Evolutionary conservation across 2,888 invertebrate species (phyloP).

Genomic region (Drosophila testacea): DNA sequence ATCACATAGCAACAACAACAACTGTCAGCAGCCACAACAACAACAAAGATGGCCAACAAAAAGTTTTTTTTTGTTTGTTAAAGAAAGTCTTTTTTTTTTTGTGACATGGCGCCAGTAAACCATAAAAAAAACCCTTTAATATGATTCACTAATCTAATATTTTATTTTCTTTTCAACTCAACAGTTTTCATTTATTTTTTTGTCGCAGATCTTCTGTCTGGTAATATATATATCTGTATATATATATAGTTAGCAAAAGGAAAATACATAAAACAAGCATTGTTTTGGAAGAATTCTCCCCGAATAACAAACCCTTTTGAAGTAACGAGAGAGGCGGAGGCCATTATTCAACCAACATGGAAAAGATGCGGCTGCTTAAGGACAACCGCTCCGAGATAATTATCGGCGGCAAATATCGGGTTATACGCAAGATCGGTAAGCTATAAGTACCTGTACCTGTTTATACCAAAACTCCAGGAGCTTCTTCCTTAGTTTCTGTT

Average conservation of each 20-base stretch:
- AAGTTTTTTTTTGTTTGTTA: constrained; percentile 8
- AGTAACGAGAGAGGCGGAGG: constrained; percentile 32
- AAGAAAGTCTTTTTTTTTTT: constrained; percentile 55
- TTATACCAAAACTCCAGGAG: too few relatives aligned
- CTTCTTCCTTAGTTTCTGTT: too few relatives aligned
- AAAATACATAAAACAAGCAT: not conserved
- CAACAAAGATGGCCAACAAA: constrained; percentile 32
- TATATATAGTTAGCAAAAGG: constrained; percentile 2
- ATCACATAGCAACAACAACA: constrained; percentile 37
- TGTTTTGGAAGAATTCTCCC: not conserved
- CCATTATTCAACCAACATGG: constrained; percentile 74
- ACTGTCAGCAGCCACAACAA: not conserved
- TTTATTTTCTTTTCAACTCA: not conserved
- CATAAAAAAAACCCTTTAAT: not conserved
- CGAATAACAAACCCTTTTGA: not conserved
- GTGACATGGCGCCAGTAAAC: constrained; percentile 39
- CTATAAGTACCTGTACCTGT: not conserved
- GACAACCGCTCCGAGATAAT: constrained; percentile 88
- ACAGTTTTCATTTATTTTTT: constrained; percentile 12
- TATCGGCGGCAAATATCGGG: constrained; percentile 96
- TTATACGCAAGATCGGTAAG: constrained; percentile 96
- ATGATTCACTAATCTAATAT: not conserved
- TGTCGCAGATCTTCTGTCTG: constrained; percentile 9
- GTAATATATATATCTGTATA: not conserved
- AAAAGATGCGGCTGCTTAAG: constrained; percentile 83